A percentile compares a stretch with the other conserved stretches of the same genome.
Evolutionary conservation across 2,797 vertebrate genomes (phyloP).

Genomic region (Australoheros facetus): DNA sequence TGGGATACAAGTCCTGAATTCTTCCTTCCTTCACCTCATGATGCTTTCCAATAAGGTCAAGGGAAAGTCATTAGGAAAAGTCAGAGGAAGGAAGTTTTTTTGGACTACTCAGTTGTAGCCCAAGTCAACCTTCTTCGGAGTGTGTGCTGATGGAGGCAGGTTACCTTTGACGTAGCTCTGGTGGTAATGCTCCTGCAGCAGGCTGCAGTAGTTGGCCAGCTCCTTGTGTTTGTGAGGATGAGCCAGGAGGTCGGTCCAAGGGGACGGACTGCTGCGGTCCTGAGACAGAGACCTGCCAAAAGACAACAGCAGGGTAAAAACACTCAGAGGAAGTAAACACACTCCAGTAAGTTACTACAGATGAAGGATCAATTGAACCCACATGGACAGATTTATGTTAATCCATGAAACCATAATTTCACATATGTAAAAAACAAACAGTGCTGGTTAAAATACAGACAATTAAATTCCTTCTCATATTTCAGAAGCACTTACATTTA

Average conservation of each 20-base stretch:
- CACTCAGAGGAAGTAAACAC: not conserved
- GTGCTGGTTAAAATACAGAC: not conserved
- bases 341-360: not conserved
- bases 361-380: not conserved
- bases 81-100: not conserved
- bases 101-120: not conserved
- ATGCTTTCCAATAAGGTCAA: not conserved
- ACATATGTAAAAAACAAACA: not conserved
- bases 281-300: conserved; percentile 87
- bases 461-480: not conserved
- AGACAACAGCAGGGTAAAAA: conserved; percentile 3
- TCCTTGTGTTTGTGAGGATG: conserved; percentile 90
- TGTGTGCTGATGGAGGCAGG: not conserved
- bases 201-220: conserved; percentile 88
- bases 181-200: conserved; percentile 95
- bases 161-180: conserved; percentile 84
- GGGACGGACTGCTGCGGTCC: conserved; percentile 84
- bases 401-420: not conserved
- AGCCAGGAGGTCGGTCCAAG: conserved; percentile 87
- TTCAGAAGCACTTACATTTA: not conserved
- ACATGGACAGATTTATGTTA: rapidly evolving
- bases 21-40: not conserved
- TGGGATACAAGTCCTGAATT: no score
- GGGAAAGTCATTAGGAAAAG: no score
- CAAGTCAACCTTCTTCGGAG: rapidly evolving